Conservation (phyloP, 2,113 vertebrate genomes). For the Toxotes jaculatrix region DNA sequence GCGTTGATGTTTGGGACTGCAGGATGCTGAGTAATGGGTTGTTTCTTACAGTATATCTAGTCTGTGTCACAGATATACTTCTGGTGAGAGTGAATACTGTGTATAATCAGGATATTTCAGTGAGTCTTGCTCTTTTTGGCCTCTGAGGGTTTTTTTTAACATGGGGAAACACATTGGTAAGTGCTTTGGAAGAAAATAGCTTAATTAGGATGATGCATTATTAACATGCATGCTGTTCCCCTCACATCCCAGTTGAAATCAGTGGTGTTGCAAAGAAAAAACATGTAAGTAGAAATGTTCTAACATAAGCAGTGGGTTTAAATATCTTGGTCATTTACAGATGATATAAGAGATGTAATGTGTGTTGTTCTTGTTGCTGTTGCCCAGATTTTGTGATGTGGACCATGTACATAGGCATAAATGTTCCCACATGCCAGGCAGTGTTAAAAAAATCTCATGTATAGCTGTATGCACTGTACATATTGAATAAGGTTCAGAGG, state of each 20-base stretch:
- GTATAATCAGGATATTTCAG: background rate
- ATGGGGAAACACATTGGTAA: background rate
- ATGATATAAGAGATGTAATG: background rate
- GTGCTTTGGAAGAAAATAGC: background rate
- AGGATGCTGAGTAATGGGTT: background rate
- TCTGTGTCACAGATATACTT: background rate
- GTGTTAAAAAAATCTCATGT: background rate
- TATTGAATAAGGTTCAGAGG: background rate
- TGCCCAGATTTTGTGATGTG: constrained; percentile 2
- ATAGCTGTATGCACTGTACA: constrained; percentile 10
- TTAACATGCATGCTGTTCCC: too few species aligned
- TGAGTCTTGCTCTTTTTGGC: too few species aligned
- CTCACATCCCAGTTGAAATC: too few species aligned
- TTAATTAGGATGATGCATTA: too few species aligned
- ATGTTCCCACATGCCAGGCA: background rate
- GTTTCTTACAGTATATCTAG: background rate
- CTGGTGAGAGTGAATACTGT: background rate
- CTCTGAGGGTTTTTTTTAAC: too few species aligned
- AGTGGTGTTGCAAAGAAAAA: too few species aligned
- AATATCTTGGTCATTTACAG: background rate
- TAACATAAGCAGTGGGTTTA: background rate
- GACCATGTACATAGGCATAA: background rate
- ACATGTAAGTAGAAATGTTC: background rate
- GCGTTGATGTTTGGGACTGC: constrained; percentile 47
- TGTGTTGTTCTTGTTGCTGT: background rate